Evolutionary conservation across 1,140 invertebrate species (phyloP), one percentile per base, ranked within the genome.

Genomic region (Lineus longissimus): DNA sequence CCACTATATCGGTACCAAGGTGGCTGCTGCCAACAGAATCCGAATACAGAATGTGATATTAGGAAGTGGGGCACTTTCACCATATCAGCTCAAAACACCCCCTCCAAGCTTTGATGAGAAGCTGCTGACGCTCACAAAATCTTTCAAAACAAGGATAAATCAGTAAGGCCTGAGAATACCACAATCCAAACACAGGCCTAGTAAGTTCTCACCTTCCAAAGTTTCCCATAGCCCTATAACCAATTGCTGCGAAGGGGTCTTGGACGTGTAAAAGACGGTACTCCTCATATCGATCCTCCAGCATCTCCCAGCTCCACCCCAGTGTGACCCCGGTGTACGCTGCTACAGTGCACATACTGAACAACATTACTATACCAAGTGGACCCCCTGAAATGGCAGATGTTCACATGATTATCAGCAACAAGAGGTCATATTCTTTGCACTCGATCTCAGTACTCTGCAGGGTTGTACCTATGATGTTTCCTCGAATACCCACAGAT

Each of bases 171-270:
- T 22, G 47, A 19, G n/a, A 2, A 59, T 61, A 23, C 15, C 17
- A 27, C 17, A 17, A 22, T 11, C 27, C 9, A 17, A 36, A n/a
- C n/a, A n/a, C n/a, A 23, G 59, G 45, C 25, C 15, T 36, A 27
- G n/a, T n/a, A 19, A 31, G 9, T 11, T 43, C 61, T 67, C 76
- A 89, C 87, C 86, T 87, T 73, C 86, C 86, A 62, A 77, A 81
- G 64, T 78, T 84, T 19, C 89, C 89, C 54, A 86, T 76, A 0
- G 88, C 84, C 55, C 84, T 77, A 13, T 85, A 76, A 1, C 86
- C 88, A 56, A 91, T 90, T 13, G 86, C 86, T 1, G 87, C 82
- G 73, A 90, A 90, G 0, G 89, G 89, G 71, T 88, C 86, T 58
- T 88, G 74, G 62, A 85, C 84, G 36, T 83, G 79, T 47, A 74